Base-by-base conservation (phyloP, 1,140 invertebrate genomes). In the Drosophila miranda region DNA sequence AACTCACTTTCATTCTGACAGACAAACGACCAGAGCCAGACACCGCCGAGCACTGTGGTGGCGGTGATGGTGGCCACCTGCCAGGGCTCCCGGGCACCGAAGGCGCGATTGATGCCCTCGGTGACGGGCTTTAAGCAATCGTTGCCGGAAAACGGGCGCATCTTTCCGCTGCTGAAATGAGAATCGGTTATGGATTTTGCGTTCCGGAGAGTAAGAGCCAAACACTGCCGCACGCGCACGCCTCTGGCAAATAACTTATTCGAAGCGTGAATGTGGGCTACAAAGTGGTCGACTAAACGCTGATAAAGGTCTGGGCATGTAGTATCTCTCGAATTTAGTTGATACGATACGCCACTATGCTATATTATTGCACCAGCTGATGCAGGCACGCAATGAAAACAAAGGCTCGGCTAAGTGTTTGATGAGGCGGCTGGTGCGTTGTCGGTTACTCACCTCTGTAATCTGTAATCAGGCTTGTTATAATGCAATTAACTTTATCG, bases 51-150 rank as follows among this genome's bases (percentile, higher is more conserved):
- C 2, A 95, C 92, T 9, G 94, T 93, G 19, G 94, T 92, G n/a
- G 94, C 94, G 16, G 95, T 96, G 76, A 95, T 93, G 6, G 94
- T 93, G 1, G 94, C 94, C 67, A 96, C 94, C 91, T 95, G 93
- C 94, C 95, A 95, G 76, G 95, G 95, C 89, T 96, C 95, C 82
- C 93, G 93, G 34, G 93, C 93, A 50, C 92, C 92, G 80, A 95
- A 95, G 2, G 92, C 75, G 23, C 91, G 90, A 90, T 96, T 95
- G 6, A 90, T 73, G 46, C 75, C 79, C 51, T 73, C 75, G 38
- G 76, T 61, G 44, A 90, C 59, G 45, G 78, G 59, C 57, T 82
- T 89, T 8, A 79, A 43, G 54, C 72, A 89, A 43, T 89, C 89
- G 45, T 58, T 69, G 56, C 69, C 74, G 54, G 61, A 68, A 43